A percentile compares a stretch with the other conserved stretches of the same genome.
Conservation (phyloP, 2,113 vertebrate genomes). For the Pygoscelis adeliae region DNA sequence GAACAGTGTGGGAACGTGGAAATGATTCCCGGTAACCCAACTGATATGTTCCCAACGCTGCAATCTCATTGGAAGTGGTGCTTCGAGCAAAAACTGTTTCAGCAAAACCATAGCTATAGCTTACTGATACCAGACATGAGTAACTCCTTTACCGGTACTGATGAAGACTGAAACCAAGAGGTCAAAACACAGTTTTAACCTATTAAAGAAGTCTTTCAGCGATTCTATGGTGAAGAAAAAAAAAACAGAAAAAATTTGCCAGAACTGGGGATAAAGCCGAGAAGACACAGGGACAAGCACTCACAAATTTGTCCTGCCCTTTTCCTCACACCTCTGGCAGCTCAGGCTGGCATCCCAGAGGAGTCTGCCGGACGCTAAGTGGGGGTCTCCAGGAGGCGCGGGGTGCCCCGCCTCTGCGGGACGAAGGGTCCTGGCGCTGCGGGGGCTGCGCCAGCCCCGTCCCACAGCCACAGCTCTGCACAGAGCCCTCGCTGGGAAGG, state of each 20-base stretch:
- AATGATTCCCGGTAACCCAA: neutral
- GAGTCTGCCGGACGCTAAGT: neutral
- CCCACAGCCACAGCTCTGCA: neutral
- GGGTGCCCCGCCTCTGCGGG: neutral
- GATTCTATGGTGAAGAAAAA: neutral
- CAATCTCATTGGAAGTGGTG: neutral
- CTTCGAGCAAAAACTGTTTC: too few relatives aligned
- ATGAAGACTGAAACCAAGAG: neutral
- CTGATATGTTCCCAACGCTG: neutral
- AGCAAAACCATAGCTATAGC: neutral
- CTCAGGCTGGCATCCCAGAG: neutral
- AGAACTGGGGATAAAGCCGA: neutral
- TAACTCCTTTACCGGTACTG: neutral
- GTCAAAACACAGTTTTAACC: neutral
- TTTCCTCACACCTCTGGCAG: too few relatives aligned
- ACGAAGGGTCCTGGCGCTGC: accelerated
- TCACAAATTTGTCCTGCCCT: neutral
- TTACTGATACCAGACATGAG: neutral
- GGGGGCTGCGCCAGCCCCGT: neutral
- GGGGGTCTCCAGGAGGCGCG: neutral
- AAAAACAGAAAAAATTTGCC: neutral
- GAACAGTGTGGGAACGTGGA: neutral
- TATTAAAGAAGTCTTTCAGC: neutral
- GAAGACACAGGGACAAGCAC: neutral
- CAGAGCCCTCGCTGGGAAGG: neutral